Evolutionary conservation across 2,113 vertebrate genomes (phyloP).

Genomic region (Capricornis sumatraensis): DNA sequence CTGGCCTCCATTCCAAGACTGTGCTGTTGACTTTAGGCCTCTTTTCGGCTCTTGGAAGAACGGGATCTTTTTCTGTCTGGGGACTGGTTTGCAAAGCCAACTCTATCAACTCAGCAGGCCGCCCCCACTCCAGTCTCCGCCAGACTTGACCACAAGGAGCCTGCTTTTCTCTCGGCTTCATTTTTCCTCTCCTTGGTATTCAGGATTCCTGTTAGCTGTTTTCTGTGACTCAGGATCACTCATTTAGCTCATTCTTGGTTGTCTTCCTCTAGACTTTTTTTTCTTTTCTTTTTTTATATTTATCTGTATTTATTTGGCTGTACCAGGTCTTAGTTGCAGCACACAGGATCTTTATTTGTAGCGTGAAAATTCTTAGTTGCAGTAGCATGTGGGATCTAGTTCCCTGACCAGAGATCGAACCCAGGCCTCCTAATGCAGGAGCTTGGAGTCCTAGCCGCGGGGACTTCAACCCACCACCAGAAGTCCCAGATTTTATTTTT

Average conservation of each 20-base stretch:
- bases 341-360: not conserved
- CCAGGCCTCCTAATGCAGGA: not conserved
- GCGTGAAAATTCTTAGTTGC: not conserved
- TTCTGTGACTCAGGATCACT: not conserved
- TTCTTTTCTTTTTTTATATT: not conserved
- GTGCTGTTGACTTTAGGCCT: not conserved
- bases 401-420: not conserved
- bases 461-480: not conserved
- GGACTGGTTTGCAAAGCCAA: not conserved
- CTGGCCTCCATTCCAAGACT: not conserved
- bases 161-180: not conserved
- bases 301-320: not conserved
- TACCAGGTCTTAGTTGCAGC: not conserved
- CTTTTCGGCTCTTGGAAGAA: constrained; percentile 16
- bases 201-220: not conserved
- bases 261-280: not conserved
- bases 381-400: not conserved
- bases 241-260: not conserved
- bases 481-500: not conserved
- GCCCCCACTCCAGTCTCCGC: not conserved
- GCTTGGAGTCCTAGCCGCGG: not conserved
- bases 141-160: not conserved
- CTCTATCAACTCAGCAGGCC: not conserved
- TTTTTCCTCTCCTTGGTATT: not conserved
- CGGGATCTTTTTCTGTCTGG: not conserved